Evolutionary conservation across 92 coral and sea anemone genomes (phyloP).

Genomic region (Zoanthus solanderi): DNA sequence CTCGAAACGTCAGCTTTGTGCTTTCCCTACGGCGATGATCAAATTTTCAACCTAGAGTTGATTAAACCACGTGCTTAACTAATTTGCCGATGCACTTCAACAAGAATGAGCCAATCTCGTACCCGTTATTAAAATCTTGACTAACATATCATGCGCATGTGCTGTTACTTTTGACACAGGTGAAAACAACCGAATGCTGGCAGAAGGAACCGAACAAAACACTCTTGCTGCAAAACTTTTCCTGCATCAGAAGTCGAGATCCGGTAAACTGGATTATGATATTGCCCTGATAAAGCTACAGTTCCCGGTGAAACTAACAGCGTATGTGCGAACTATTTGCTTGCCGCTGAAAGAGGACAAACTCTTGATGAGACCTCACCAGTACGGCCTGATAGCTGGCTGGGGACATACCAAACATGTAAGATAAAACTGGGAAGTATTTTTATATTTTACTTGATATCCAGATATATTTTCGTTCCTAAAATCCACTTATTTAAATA

Average conservation of each 20-base stretch:
- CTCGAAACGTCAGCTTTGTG: too few species aligned
- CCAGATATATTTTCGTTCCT: too few species aligned
- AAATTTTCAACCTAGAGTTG: too few species aligned
- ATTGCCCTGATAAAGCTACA: slow-evolving; percentile 77
- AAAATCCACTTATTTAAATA: too few species aligned
- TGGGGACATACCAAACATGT: slow-evolving; percentile 92
- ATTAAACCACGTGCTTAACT: too few species aligned
- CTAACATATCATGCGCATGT: background rate
- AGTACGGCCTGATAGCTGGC: slow-evolving; percentile 80
- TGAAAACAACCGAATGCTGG: slow-evolving; percentile 78
- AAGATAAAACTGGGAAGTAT: background rate
- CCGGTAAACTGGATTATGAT: slow-evolving; percentile 67
- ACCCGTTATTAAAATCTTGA: background rate
- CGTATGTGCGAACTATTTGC: slow-evolving; percentile 89
- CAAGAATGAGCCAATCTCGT: too few species aligned
- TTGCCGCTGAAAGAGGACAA: slow-evolving; percentile 67
- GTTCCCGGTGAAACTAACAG: slow-evolving; percentile 74
- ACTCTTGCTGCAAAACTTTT: slow-evolving; percentile 64
- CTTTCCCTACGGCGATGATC: too few species aligned
- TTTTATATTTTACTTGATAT: too few species aligned
- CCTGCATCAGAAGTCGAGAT: slow-evolving; percentile 62
- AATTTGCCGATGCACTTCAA: too few species aligned
- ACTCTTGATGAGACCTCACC: slow-evolving; percentile 74
- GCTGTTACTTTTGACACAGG: slow-evolving; percentile 56
- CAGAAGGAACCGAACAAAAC: slow-evolving; percentile 92